These are phyloP conservation scores for Balaeniceps rex DNA, from an alignment of 2,113 vertebrate species.

Conservation along the genomic window DNA sequence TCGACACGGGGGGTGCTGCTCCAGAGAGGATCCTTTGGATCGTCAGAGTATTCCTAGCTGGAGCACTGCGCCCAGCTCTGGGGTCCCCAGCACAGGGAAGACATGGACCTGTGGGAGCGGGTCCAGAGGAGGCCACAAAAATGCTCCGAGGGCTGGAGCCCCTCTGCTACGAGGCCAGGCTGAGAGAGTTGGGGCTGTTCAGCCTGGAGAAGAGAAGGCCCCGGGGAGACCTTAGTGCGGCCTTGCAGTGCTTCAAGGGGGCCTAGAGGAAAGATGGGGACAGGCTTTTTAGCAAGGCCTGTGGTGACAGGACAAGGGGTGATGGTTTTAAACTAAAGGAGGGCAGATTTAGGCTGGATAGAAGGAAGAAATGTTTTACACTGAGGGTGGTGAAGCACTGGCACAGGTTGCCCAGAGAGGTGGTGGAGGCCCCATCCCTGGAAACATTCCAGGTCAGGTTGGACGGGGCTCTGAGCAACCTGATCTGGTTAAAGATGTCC, in stretches of 20 bases:
- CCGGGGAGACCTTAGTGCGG: not conserved
- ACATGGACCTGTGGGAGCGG: fast-evolving
- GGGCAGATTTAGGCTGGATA: fast-evolving
- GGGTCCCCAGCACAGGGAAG: fast-evolving
- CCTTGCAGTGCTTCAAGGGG: not conserved
- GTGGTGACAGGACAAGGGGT: fast-evolving
- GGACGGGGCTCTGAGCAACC: not conserved
- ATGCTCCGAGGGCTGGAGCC: not conserved
- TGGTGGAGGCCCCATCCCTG: not conserved
- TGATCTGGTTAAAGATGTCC: fast-evolving
- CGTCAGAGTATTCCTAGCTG: fast-evolving
- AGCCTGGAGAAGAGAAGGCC: not conserved
- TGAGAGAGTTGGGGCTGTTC: not conserved
- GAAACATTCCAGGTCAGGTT: fast-evolving
- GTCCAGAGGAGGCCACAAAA: fast-evolving
- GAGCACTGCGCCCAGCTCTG: not conserved
- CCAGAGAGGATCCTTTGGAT: not conserved
- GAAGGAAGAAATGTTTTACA: fast-evolving
- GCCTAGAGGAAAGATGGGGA: not conserved
- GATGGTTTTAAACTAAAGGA: not conserved
- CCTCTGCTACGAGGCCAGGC: not conserved
- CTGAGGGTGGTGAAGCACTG: not conserved
- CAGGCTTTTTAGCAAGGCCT: fast-evolving
- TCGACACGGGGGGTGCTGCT: fast-evolving
- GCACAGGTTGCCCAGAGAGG: not conserved